phyloP scores from a whole-genome alignment of 2,888 invertebrate genomes.

The Glyphotaelius pellucidus region DNA sequence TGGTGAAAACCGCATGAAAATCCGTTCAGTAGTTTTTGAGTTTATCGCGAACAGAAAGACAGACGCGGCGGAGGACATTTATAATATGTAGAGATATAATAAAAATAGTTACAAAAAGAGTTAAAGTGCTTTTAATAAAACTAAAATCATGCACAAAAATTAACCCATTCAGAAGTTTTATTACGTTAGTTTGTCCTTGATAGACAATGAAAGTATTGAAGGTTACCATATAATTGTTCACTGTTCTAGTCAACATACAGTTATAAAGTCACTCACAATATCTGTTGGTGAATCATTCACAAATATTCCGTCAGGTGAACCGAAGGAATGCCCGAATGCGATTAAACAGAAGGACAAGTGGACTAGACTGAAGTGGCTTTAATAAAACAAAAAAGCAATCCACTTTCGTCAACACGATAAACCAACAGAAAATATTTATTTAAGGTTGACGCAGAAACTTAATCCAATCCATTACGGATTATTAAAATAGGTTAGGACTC shows the following conservation, averaged over 20 bases:
- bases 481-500: background rate
- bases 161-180: background rate
- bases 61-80: too few species aligned
- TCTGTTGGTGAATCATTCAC: background rate
- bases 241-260: too few species aligned
- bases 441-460: background rate
- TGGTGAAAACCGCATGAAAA: too few species aligned
- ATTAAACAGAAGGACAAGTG: background rate
- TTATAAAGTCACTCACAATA: background rate
- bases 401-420: background rate
- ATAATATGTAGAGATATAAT: too few species aligned
- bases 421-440: background rate
- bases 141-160: too few species aligned
- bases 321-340: background rate
- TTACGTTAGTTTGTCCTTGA: background rate
- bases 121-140: too few species aligned
- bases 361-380: background rate
- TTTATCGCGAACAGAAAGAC: too few species aligned
- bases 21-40: too few species aligned
- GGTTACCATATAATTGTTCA: background rate
- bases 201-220: background rate
- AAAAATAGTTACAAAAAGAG: too few species aligned
- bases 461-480: background rate
- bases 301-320: background rate
- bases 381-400: background rate